phyloP scores from a whole-genome alignment of 2,113 vertebrate species.

The Columba janthina region DNA sequence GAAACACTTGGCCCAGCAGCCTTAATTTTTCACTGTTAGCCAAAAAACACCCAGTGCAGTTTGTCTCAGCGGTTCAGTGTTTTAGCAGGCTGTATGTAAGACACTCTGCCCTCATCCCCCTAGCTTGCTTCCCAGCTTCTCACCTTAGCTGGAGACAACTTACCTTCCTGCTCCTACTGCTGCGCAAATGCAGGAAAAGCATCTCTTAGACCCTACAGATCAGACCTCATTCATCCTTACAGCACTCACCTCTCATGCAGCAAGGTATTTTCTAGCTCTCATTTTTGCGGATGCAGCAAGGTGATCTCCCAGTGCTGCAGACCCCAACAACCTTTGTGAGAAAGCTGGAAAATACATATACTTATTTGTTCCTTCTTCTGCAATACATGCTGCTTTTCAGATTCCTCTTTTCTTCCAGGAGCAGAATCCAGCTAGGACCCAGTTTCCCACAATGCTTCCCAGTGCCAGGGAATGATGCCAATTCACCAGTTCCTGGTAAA shows the following conservation, averaged over 20 bases:
- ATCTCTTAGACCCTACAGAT: background rate
- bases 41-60: background rate
- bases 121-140: background rate
- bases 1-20: background rate
- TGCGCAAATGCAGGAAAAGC: background rate
- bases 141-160: background rate
- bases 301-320: background rate
- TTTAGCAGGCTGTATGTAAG: background rate
- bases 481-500: background rate
- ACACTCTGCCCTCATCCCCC: background rate
- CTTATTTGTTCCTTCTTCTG: background rate
- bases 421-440: background rate
- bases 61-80: background rate
- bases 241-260: background rate
- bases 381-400: background rate
- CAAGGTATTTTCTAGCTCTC: background rate
- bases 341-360: background rate
- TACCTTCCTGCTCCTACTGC: background rate
- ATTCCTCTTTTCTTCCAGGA: background rate
- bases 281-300: background rate
- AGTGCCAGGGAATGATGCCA: background rate
- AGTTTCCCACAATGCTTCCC: background rate
- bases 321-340: background rate
- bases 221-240: background rate
- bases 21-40: background rate